Percentiles rank a stretch among this genome's conserved stretches.
phyloP scores from a whole-genome alignment of 2,888 invertebrate species.

The Tridacna crocea region DNA sequence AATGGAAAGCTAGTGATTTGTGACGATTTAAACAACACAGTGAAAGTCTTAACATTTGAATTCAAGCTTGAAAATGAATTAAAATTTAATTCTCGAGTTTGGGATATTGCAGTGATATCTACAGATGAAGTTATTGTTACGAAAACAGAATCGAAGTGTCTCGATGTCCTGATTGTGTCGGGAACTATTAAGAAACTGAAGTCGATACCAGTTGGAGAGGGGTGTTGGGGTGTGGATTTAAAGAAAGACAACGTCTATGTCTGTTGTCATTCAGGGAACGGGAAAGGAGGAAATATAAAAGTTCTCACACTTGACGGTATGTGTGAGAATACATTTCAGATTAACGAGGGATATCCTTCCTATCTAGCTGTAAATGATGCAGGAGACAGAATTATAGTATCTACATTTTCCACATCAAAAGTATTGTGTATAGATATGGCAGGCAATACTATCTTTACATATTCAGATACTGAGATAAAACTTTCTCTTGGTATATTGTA shows the following conservation, averaged over 20 bases:
- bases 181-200: not conserved
- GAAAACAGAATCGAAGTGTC: not conserved
- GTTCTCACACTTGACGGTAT: not conserved
- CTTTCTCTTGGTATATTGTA: not conserved
- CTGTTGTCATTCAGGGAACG: not conserved
- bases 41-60: not conserved
- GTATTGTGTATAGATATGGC: not conserved
- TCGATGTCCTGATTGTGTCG: not conserved
- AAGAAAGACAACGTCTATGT: not conserved
- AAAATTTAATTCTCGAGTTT: not conserved
- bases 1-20: constrained; percentile 1
- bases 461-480: not conserved
- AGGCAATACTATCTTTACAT: not conserved
- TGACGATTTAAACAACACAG: not conserved
- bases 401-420: not conserved
- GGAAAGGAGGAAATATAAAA: not conserved
- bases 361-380: constrained; percentile 6
- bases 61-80: not conserved
- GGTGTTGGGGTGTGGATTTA: not conserved
- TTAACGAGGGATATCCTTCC: not conserved
- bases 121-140: not conserved
- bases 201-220: not conserved
- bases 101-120: not conserved
- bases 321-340: not conserved
- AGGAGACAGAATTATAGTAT: not conserved